Conservation (phyloP, 2,797 vertebrate genomes). For the Capromys pilorides region DNA sequence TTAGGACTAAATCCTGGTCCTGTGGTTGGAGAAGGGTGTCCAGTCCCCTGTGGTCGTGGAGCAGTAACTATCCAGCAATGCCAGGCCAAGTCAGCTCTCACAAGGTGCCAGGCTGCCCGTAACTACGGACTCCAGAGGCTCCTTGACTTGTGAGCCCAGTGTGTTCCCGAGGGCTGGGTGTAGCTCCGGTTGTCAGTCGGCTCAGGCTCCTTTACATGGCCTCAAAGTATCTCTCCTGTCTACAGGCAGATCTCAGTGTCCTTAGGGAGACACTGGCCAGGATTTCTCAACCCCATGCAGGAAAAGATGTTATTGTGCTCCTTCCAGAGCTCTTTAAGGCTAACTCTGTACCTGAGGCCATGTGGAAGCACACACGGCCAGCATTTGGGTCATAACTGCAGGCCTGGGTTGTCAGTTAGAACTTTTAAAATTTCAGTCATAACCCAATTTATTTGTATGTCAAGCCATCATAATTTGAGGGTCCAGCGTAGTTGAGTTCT, state of each 20-base stretch:
- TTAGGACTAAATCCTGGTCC: neutral
- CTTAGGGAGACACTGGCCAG: neutral
- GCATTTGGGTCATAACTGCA: neutral
- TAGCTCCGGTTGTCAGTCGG: neutral
- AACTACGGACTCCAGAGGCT: neutral
- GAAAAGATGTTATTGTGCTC: neutral
- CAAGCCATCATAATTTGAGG: neutral
- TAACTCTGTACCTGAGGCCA: neutral
- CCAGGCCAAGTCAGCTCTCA: neutral
- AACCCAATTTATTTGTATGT: neutral
- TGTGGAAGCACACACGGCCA: neutral
- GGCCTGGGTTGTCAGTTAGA: neutral
- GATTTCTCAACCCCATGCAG: neutral
- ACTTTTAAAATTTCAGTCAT: neutral
- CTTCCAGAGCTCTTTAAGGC: neutral
- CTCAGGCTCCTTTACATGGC: neutral
- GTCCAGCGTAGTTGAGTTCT: neutral
- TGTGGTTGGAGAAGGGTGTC: neutral
- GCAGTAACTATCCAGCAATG: neutral
- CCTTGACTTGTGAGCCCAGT: too few species aligned
- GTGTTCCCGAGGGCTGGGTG: too few species aligned
- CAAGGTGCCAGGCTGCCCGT: neutral
- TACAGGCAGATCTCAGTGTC: neutral
- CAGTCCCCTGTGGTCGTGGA: neutral
- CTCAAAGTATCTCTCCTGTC: neutral